Evolutionary conservation across 92 coral and sea anemone genomes (phyloP).

Genomic region (Plumapathes pennacea): DNA sequence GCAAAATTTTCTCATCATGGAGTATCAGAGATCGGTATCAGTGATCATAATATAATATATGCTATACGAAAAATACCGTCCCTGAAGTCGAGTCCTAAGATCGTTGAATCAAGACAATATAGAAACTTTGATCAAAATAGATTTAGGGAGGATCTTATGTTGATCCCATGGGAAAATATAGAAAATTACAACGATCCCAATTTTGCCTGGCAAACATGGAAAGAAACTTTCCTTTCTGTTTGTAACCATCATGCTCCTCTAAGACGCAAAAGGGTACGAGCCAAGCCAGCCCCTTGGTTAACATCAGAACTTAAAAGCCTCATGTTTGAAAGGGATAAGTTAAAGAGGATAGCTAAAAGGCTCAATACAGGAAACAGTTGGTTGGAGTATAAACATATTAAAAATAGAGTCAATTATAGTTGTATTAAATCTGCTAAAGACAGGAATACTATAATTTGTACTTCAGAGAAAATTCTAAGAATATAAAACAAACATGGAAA

Average conservation of each 20-base stretch:
- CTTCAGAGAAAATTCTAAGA: no score
- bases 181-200: constrained; percentile 1
- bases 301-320: constrained; percentile 3
- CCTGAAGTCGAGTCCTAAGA: not conserved
- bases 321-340: no score
- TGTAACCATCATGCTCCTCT: constrained; percentile 1
- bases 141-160: not conserved
- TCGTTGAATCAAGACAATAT: constrained; percentile 1
- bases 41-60: constrained; percentile 17
- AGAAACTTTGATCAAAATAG: not conserved
- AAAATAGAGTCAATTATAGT: no score
- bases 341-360: no score
- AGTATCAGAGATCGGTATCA: constrained; percentile 24
- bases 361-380: no score
- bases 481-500: no score
- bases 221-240: not conserved
- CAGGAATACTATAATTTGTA: no score
- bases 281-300: constrained; percentile 6
- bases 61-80: not conserved
- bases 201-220: constrained; percentile 18
- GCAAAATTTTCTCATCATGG: constrained; percentile 6
- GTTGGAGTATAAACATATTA: no score
- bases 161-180: constrained; percentile 16
- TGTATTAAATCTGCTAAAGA: no score
- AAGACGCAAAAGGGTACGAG: constrained; percentile 1